These are phyloP conservation scores for Elmis aenea DNA, from an alignment of 2,888 invertebrate genomes.

Conservation along the genomic window DNA sequence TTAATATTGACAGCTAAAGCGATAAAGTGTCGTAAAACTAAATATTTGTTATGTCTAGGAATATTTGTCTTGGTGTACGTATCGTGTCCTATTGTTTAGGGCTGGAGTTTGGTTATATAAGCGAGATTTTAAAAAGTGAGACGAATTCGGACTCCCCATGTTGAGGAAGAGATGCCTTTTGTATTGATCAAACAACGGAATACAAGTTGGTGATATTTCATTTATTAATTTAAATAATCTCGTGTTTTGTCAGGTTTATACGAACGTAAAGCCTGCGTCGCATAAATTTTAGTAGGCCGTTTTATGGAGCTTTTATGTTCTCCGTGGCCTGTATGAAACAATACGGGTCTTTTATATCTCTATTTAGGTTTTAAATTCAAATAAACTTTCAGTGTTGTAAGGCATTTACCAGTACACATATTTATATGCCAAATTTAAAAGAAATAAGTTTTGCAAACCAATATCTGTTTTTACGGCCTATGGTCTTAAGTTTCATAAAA, in stretches of 20 bases:
- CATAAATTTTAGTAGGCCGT: neutral
- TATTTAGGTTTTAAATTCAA: no score
- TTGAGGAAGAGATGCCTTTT: slow-evolving; percentile 20
- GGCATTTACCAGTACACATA: no score
- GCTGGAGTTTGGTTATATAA: slow-evolving; percentile 14
- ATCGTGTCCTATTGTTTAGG: slow-evolving; percentile 24
- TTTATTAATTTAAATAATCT: slow-evolving; percentile 26
- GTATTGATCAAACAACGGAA: slow-evolving; percentile 20
- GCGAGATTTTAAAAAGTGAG: slow-evolving; percentile 21
- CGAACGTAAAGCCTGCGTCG: neutral
- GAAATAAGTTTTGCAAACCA: no score
- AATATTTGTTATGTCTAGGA: slow-evolving; percentile 25
- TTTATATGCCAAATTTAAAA: no score
- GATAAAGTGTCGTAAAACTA: slow-evolving; percentile 25
- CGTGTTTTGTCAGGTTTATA: slow-evolving; percentile 7
- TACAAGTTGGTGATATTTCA: slow-evolving; percentile 23
- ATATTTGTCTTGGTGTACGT: slow-evolving; percentile 9
- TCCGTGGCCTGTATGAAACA: no score
- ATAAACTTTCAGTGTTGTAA: no score
- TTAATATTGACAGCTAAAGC: slow-evolving; percentile 24
- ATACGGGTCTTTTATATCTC: no score
- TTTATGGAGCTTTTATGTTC: no score
- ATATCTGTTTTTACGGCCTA: no score
- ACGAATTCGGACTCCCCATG: slow-evolving; percentile 26
- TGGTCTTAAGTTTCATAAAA: no score